Evolutionary conservation across 1,140 invertebrate species (phyloP).

Genomic region (Drosophila ogumai): DNA sequence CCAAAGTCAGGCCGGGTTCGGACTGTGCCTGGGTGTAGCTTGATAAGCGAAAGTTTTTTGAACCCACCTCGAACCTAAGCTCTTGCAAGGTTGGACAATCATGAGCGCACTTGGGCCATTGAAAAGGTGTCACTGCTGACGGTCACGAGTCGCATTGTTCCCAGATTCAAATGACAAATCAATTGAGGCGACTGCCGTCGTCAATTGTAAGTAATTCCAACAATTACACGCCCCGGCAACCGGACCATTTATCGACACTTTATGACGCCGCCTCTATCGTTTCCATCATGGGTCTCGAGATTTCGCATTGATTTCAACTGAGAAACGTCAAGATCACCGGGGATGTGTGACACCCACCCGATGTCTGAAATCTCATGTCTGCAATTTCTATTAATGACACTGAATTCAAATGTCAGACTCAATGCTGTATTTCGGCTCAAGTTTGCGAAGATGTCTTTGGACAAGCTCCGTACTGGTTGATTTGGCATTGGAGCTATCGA

Average conservation of each 20-base stretch:
- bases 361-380: slow-evolving; percentile 43
- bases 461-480: slow-evolving; percentile 32
- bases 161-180: slow-evolving; percentile 50
- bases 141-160: slow-evolving; percentile 41
- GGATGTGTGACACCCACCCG: slow-evolving; percentile 65
- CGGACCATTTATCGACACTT: slow-evolving; percentile 41
- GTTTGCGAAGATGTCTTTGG: slow-evolving; percentile 61
- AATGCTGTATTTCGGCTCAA: slow-evolving; percentile 51
- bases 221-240: slow-evolving; percentile 58
- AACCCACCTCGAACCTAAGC: slow-evolving; percentile 52
- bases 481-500: slow-evolving; percentile 56
- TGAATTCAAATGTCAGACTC: slow-evolving; percentile 72
- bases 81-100: slow-evolving; percentile 61
- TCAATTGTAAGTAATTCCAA: slow-evolving; percentile 54
- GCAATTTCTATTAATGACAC: slow-evolving; percentile 77
- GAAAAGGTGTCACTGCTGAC: slow-evolving; percentile 43
- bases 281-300: slow-evolving; percentile 3
- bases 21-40: slow-evolving; percentile 41
- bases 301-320: slow-evolving; percentile 67
- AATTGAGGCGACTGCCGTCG: slow-evolving; percentile 39
- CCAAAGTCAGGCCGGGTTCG: slow-evolving; percentile 54
- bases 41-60: slow-evolving; percentile 81
- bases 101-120: slow-evolving; percentile 51
- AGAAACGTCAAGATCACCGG: slow-evolving; percentile 37
- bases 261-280: slow-evolving; percentile 14